These are phyloP conservation scores for Coregonus clupeaformis DNA, from an alignment of 2,113 vertebrate genomes.

Conservation along the genomic window DNA sequence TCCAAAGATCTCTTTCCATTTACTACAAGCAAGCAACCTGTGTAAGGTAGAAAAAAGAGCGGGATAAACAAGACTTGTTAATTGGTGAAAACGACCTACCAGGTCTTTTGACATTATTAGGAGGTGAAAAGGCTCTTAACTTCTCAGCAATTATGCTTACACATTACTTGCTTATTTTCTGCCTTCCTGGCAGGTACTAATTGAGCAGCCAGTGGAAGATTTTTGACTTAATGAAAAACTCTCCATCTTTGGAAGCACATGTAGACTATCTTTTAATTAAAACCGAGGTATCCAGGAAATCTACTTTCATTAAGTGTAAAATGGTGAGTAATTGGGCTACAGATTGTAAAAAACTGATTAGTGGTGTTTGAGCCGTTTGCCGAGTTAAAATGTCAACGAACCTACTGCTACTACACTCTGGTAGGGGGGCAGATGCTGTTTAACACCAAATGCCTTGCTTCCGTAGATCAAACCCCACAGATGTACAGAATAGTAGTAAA, in stretches of 20 bases:
- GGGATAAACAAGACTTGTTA: slow-evolving; percentile 22
- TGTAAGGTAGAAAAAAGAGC: slow-evolving; percentile 25
- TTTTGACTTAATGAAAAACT: slow-evolving; percentile 52
- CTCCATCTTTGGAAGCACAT: slow-evolving; percentile 32
- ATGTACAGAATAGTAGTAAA: background rate
- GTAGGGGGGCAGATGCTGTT: slow-evolving; percentile 43
- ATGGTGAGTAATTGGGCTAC: slow-evolving; percentile 43
- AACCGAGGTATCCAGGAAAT: slow-evolving; percentile 53
- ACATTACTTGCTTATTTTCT: slow-evolving; percentile 41
- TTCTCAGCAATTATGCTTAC: slow-evolving; percentile 28
- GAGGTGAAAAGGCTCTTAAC: slow-evolving; percentile 24
- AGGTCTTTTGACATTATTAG: slow-evolving; percentile 20
- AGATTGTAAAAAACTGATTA: slow-evolving; percentile 48
- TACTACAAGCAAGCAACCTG: slow-evolving; percentile 39
- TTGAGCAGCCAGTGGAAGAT: slow-evolving; percentile 55
- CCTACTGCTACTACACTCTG: slow-evolving; percentile 32
- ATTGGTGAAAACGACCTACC: slow-evolving; percentile 48
- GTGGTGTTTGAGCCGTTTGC: slow-evolving; percentile 29
- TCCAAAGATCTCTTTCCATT: slow-evolving; percentile 48
- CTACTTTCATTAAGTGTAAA: slow-evolving; percentile 50
- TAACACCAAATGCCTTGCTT: slow-evolving; percentile 10
- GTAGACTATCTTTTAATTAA: slow-evolving; percentile 59
- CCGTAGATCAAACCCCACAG: too few relatives aligned
- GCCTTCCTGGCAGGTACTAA: slow-evolving; percentile 55
- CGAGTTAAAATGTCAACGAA: slow-evolving; percentile 17